phyloP scores from a whole-genome alignment of 2,113 vertebrate genomes.

The Patagioenas fasciata region DNA sequence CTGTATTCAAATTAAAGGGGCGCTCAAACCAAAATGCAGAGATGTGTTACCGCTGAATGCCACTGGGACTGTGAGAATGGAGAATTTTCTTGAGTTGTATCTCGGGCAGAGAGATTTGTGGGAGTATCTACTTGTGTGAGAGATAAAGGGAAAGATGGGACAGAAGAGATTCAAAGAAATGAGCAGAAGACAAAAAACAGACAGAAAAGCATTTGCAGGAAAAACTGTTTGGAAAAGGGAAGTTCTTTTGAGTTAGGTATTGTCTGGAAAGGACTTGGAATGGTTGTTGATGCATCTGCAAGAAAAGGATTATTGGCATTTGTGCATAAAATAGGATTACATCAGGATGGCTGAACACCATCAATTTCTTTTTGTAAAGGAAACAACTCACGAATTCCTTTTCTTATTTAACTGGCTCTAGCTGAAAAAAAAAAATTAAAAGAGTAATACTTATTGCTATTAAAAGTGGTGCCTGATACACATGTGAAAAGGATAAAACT shows the following conservation, averaged over 20 bases:
- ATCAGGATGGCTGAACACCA: not conserved
- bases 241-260: not conserved
- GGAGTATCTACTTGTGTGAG: not conserved
- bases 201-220: not conserved
- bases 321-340: not conserved
- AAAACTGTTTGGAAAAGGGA: not conserved
- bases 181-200: not conserved
- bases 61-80: not conserved
- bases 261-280: not conserved
- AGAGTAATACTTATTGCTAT: not conserved
- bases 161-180: not conserved
- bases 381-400: not conserved
- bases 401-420: not conserved
- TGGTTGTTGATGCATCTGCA: not conserved
- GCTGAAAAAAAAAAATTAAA: not conserved
- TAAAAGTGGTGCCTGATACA: not conserved
- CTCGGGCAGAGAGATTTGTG: not conserved
- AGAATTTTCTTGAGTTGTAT: not conserved
- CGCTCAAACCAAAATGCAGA: not conserved
- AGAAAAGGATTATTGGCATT: not conserved
- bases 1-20: not conserved
- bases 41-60: not conserved
- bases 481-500: not conserved
- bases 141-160: not conserved
- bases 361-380: not conserved